Evolutionary conservation across 1,140 invertebrate genomes (phyloP).

Genomic region (Sinonovacula constricta): DNA sequence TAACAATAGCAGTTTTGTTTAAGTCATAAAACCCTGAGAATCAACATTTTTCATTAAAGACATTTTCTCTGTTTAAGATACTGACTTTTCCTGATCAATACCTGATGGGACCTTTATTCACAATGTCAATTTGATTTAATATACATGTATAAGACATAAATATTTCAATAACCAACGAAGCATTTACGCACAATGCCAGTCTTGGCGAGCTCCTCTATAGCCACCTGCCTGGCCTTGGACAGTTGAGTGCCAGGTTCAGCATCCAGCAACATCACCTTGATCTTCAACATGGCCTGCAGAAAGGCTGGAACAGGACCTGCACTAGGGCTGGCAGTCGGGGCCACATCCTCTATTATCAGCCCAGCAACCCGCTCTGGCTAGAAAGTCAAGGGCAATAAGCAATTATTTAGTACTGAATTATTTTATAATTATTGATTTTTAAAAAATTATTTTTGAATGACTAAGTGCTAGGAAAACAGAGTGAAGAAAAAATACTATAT

Average conservation of each 20-base stretch:
- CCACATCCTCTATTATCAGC: constrained; percentile 91
- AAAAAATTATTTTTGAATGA: too few relatives aligned
- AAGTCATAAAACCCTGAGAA: too few relatives aligned
- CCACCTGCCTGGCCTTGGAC: constrained; percentile 41
- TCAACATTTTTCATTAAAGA: too few relatives aligned
- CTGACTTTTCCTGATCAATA: too few relatives aligned
- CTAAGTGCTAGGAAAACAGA: too few relatives aligned
- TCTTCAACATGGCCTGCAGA: constrained; percentile 37
- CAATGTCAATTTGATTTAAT: neutral
- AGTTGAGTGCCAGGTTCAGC: constrained; percentile 6
- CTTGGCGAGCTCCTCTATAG: constrained; percentile 45
- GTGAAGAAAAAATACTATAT: too few relatives aligned
- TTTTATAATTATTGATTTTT: too few relatives aligned
- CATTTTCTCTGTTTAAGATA: too few relatives aligned
- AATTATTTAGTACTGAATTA: too few relatives aligned
- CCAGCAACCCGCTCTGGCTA: constrained; percentile 88
- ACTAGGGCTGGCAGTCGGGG: constrained; percentile 85
- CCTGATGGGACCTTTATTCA: too few relatives aligned
- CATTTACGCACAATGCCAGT: constrained; percentile 55
- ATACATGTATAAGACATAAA: neutral
- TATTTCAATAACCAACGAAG: too few relatives aligned
- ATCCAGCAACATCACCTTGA: constrained; percentile 11
- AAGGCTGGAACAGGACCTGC: constrained; percentile 68
- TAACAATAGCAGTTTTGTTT: too few relatives aligned
- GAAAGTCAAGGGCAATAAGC: constrained; percentile 26